Percentiles rank a stretch among this genome's conserved stretches.
phyloP scores from a whole-genome alignment of 2,888 invertebrate species.

The Amphipyra tragopoginis region DNA sequence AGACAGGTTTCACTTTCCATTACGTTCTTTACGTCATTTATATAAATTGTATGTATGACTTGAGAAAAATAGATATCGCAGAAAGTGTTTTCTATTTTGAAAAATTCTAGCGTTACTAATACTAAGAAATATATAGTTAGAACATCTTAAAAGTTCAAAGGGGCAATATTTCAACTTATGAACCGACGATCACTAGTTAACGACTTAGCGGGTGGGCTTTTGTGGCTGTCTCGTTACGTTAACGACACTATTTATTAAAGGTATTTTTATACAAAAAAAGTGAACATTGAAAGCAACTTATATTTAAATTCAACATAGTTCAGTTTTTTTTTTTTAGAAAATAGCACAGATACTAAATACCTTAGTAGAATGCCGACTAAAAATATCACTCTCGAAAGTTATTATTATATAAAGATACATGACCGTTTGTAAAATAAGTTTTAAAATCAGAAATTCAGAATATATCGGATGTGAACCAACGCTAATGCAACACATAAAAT shows the following conservation, averaged over 20 bases:
- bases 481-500: too few species aligned
- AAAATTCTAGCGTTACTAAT: too few species aligned
- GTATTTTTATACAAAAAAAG: not conserved
- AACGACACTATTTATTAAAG: not conserved
- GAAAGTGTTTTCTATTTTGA: not conserved
- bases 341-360: too few species aligned
- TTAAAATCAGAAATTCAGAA: too few species aligned
- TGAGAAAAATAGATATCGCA: not conserved
- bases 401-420: too few species aligned
- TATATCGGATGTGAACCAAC: too few species aligned
- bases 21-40: constrained; percentile 36
- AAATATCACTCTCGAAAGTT: too few species aligned
- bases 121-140: not conserved
- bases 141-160: constrained; percentile 3
- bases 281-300: not conserved
- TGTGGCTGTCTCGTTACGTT: not conserved
- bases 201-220: not conserved
- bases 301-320: too few species aligned
- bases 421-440: too few species aligned
- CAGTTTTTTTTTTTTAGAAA: too few species aligned
- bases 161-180: constrained; percentile 14
- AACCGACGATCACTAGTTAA: not conserved
- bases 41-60: constrained; percentile 12
- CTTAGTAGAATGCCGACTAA: too few species aligned
- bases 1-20: constrained; percentile 52